Evolutionary conservation across 1,140 invertebrate genomes (phyloP), one percentile per base, ranked within the genome.

Genomic region (Lordiphosa stackelbergi): DNA sequence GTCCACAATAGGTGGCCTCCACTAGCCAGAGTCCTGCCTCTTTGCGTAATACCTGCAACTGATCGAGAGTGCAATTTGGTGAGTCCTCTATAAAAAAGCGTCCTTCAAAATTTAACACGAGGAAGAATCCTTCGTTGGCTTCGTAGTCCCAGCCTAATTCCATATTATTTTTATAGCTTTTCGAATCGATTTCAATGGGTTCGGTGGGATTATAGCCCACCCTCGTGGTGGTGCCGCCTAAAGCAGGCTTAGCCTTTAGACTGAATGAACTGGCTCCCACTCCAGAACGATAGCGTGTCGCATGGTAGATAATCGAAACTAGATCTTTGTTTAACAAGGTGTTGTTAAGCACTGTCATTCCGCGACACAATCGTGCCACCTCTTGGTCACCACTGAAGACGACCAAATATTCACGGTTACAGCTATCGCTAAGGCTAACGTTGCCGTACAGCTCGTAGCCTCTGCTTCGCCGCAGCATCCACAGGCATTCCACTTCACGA

Each of bases 141-240:
- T 73, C 6, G 53, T 96, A 91, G 77, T 93, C 91, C 95, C 95
- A 96, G 1, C 89, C 85, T 72, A 95, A 95, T 88, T 96, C 95
- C 41, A 90, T 88, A 85, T 95, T 95, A 57, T 87, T 71, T 5
- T 61, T 55, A 41, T 87, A 87, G 1, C 40, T 52, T 1, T 16
- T 34, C 1, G 52, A 35, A 38, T 57, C 46, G 6, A 87, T 49
- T 4, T 16, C 35, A 6, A 87, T 28, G 0, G 35, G n/a, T 8
- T 45, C 22, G 4, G 54, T 35, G 1, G 53, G 19, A 5, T 7
- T 31, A 0, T 13, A 5, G 0, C n/a, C n/a, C 0, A 87, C 36
- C 3, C n/a, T 36, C 1, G 71, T 5, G 1, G 61, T 48, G 11
- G 34, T 59, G 0, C 48, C 48, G 7, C 10, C 4, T 7, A 11